Evolutionary conservation across 2,113 vertebrate genomes (phyloP).

Genomic region (Podarcis muralis): DNA sequence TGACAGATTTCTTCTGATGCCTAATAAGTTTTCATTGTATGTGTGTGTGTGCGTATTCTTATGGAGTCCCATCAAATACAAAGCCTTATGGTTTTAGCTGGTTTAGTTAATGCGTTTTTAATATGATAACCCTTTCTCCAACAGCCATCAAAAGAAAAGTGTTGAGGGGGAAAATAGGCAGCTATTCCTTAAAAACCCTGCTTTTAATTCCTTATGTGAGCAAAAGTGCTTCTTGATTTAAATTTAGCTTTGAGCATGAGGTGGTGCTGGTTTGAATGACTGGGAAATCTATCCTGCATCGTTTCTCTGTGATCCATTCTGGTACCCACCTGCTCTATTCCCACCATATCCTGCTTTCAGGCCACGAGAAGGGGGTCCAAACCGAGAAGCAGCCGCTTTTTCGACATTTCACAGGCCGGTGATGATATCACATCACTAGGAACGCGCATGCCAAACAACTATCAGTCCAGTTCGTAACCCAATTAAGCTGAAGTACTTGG

Average conservation of each 20-base stretch:
- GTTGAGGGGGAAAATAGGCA: not conserved
- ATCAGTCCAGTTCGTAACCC: constrained; percentile 1
- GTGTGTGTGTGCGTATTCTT: not conserved
- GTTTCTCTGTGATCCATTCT: not conserved
- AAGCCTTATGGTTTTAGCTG: not conserved
- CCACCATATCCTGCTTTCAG: no score
- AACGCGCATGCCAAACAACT: not conserved
- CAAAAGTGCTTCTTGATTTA: constrained; percentile 15
- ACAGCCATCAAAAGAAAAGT: not conserved
- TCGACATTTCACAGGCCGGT: not conserved
- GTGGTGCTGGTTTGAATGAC: not conserved
- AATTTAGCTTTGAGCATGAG: not conserved
- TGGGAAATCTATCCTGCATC: no score
- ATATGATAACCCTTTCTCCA: constrained; percentile 1
- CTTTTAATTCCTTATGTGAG: constrained; percentile 23
- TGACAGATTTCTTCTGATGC: constrained; percentile 11
- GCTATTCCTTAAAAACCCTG: constrained; percentile 5
- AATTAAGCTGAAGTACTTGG: constrained; percentile 7
- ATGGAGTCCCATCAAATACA: constrained; percentile 16
- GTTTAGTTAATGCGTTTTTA: constrained; percentile 11
- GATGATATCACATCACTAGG: not conserved
- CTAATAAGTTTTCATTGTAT: not conserved
- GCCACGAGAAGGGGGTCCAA: not conserved
- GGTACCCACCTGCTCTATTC: not conserved
- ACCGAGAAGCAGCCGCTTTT: not conserved